Percentiles rank a stretch among this genome's conserved stretches.
Conservation (phyloP, 2,113 vertebrate genomes). For the Hypocryptadius cinnamomeus region DNA sequence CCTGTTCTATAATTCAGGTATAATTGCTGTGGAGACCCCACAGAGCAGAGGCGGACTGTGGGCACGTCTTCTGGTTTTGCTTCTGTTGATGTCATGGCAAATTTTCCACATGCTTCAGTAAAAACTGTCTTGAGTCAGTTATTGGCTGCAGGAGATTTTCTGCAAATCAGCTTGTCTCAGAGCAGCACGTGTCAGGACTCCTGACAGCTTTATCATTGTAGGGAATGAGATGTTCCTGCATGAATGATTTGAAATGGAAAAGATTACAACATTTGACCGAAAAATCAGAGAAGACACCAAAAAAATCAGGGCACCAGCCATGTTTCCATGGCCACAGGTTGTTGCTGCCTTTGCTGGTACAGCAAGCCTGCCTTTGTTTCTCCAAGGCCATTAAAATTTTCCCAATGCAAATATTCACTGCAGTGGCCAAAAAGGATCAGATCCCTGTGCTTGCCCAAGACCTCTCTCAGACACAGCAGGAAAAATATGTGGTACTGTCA, state of each 20-base stretch:
- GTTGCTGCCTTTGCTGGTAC: not conserved
- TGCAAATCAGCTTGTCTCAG: not conserved
- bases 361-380: not conserved
- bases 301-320: not conserved
- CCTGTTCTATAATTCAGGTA: not conserved
- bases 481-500: slow-evolving; percentile 11
- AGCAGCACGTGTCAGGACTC: not conserved
- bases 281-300: not conserved
- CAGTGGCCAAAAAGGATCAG: not conserved
- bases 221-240: not conserved
- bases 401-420: not conserved
- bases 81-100: not conserved
- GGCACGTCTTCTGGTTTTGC: not conserved
- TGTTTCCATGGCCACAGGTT: not conserved
- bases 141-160: not conserved
- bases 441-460: not conserved
- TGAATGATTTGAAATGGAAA: slow-evolving; percentile 24
- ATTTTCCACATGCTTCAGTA: not conserved
- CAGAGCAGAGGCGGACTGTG: not conserved
- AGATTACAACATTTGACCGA: not conserved
- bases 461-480: not conserved
- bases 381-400: not conserved
- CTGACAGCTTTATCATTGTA: not conserved
- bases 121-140: not conserved
- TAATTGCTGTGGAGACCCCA: not conserved